A percentile compares a stretch with the other conserved stretches of the same genome.
Conservation (phyloP, 1,140 invertebrate species). For the Scaptomyza montana region DNA sequence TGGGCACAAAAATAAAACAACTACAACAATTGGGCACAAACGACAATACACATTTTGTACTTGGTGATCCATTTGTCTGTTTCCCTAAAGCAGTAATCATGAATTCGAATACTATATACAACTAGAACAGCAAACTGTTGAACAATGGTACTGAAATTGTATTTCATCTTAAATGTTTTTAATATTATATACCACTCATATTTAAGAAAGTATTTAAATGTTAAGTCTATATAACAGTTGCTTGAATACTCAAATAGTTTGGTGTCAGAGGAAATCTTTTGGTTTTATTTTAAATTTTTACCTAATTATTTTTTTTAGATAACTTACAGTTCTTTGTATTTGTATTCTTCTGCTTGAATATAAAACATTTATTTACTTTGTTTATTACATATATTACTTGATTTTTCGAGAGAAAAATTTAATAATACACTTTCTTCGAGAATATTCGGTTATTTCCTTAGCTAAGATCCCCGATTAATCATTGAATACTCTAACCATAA, state of each 20-base stretch:
- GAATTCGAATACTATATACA: background rate
- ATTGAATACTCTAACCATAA: background rate
- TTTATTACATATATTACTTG: no score
- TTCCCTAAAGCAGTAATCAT: conserved; percentile 11
- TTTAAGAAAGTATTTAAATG: conserved; percentile 3
- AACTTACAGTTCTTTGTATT: no score
- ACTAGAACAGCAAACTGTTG: conserved; percentile 16
- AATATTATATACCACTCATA: conserved; percentile 10
- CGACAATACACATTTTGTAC: conserved; percentile 22
- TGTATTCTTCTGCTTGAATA: no score
- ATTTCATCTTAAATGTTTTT: conserved; percentile 20
- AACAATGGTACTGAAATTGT: no score
- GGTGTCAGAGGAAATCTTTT: no score
- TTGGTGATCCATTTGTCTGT: conserved; percentile 29
- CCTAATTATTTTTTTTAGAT: no score
- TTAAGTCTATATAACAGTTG: background rate
- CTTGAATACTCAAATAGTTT: background rate
- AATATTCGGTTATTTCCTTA: background rate
- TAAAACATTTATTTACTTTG: no score
- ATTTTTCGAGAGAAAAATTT: background rate
- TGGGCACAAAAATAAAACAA: conserved; percentile 5
- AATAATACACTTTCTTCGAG: background rate
- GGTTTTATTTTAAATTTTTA: no score
- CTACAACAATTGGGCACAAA: conserved; percentile 41
- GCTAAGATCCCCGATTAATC: background rate